phyloP scores from a whole-genome alignment of 1,140 invertebrate genomes.

The Drosophila rhopaloa region DNA sequence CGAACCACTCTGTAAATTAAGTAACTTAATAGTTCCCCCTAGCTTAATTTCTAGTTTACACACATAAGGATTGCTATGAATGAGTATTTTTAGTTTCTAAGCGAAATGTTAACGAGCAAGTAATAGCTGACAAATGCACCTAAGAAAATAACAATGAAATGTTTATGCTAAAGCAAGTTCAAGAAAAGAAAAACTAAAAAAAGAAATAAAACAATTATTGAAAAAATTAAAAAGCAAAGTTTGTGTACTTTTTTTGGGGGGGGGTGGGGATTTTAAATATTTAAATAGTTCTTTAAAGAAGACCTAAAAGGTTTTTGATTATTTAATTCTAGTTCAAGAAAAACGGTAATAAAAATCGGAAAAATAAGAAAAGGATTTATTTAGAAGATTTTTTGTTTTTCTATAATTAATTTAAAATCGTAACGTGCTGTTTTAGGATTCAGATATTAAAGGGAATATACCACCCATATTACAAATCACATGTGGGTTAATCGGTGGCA shows the following conservation, averaged over 20 bases:
- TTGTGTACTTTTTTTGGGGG: not conserved
- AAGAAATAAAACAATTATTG: constrained; percentile 41
- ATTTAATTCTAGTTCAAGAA: too few species aligned
- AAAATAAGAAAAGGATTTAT: too few species aligned
- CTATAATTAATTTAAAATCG: too few species aligned
- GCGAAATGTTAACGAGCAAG: constrained; percentile 40
- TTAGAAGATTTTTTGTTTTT: too few species aligned
- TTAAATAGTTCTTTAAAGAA: too few species aligned
- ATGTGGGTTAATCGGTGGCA: constrained; percentile 6
- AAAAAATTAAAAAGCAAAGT: constrained; percentile 25
- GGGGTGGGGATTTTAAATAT: too few species aligned
- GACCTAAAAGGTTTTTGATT: too few species aligned
- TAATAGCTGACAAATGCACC: constrained; percentile 45
- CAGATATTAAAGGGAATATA: not conserved
- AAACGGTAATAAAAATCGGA: too few species aligned
- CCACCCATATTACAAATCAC: not conserved
- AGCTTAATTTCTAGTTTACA: constrained; percentile 63
- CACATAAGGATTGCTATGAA: constrained; percentile 54
- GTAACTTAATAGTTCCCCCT: constrained; percentile 70
- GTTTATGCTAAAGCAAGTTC: constrained; percentile 65
- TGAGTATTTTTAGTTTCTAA: constrained; percentile 77
- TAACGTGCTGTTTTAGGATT: too few species aligned
- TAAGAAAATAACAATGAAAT: constrained; percentile 33
- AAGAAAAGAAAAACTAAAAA: constrained; percentile 24
- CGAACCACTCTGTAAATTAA: constrained; percentile 53